Evolutionary conservation across 1,140 invertebrate genomes (phyloP).

Genomic region (Ostrea edulis): DNA sequence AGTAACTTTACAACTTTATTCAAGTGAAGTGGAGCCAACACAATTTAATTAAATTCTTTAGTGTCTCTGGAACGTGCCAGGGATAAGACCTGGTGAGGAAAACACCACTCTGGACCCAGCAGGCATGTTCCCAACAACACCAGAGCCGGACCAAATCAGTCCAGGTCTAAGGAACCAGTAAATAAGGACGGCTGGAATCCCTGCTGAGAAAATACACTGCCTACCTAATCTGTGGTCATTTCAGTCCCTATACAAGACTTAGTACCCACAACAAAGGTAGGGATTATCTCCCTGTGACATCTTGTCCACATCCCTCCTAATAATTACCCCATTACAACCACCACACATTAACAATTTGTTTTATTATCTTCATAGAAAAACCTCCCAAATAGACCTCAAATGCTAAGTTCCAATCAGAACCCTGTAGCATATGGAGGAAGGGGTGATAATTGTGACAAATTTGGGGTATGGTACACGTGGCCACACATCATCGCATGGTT

Average conservation of each 20-base stretch:
- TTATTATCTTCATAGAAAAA: not conserved
- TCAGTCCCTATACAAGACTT: not conserved
- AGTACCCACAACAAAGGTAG: not conserved
- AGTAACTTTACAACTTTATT: slow-evolving; percentile 22
- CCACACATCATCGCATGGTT: not conserved
- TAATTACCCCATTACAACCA: slow-evolving; percentile 26
- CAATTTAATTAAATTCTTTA: slow-evolving; percentile 52
- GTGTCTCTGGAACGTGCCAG: slow-evolving; percentile 27
- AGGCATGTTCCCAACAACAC: not conserved
- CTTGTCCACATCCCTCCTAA: not conserved
- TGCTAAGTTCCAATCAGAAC: not conserved
- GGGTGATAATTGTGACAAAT: slow-evolving; percentile 31
- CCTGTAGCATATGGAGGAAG: not conserved
- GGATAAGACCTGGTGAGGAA: not conserved
- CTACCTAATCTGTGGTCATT: slow-evolving; percentile 4
- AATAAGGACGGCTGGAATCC: not conserved
- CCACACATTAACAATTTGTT: slow-evolving; percentile 22
- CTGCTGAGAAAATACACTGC: not conserved
- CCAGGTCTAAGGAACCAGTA: not conserved
- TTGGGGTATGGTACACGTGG: slow-evolving; percentile 14
- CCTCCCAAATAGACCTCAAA: not conserved
- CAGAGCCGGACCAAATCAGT: not conserved
- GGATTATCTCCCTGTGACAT: slow-evolving; percentile 1
- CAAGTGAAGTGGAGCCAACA: slow-evolving; percentile 40
- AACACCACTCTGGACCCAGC: slow-evolving; percentile 5